A percentile compares a stretch with the other conserved stretches of the same genome.
These are phyloP conservation scores for Sparidentex hasta DNA, from an alignment of 2,797 vertebrate species.

Conservation along the genomic window DNA sequence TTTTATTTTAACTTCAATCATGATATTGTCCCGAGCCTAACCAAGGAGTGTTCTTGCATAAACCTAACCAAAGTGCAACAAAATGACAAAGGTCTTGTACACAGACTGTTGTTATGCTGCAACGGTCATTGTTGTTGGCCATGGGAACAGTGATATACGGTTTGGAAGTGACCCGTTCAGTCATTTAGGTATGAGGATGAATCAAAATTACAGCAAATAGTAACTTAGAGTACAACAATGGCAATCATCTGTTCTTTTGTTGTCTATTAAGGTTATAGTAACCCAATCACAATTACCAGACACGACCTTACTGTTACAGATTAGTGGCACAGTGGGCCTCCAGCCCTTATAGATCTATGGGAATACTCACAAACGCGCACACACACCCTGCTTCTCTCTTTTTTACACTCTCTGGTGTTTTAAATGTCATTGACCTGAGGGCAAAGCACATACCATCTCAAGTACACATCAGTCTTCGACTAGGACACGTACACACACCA, in stretches of 20 bases:
- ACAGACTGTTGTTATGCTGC: too few species aligned
- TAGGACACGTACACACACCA: slow-evolving; percentile 53
- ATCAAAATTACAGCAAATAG: too few species aligned
- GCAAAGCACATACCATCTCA: slow-evolving; percentile 75
- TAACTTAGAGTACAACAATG: background rate
- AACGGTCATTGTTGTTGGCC: too few species aligned
- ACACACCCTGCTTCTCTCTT: slow-evolving; percentile 33
- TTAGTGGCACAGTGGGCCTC: slow-evolving; percentile 41
- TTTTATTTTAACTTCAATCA: too few species aligned
- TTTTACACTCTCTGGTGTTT: slow-evolving; percentile 77
- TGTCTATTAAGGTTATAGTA: slow-evolving; percentile 28
- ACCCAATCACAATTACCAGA: slow-evolving; percentile 52
- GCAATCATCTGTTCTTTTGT: slow-evolving; percentile 10
- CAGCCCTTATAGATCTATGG: slow-evolving; percentile 48
- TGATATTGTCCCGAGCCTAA: too few species aligned
- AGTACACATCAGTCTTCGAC: slow-evolving; percentile 70
- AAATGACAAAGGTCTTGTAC: too few species aligned
- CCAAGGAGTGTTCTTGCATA: too few species aligned
- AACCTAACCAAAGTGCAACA: too few species aligned
- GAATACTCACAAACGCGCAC: slow-evolving; percentile 42
- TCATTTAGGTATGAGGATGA: too few species aligned
- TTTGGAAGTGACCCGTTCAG: too few species aligned
- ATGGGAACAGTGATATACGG: too few species aligned
- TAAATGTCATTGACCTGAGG: slow-evolving; percentile 86
- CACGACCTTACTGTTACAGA: slow-evolving; percentile 42